Base-by-base conservation (phyloP, 2,113 vertebrate genomes). In the Pterocles gutturalis region DNA sequence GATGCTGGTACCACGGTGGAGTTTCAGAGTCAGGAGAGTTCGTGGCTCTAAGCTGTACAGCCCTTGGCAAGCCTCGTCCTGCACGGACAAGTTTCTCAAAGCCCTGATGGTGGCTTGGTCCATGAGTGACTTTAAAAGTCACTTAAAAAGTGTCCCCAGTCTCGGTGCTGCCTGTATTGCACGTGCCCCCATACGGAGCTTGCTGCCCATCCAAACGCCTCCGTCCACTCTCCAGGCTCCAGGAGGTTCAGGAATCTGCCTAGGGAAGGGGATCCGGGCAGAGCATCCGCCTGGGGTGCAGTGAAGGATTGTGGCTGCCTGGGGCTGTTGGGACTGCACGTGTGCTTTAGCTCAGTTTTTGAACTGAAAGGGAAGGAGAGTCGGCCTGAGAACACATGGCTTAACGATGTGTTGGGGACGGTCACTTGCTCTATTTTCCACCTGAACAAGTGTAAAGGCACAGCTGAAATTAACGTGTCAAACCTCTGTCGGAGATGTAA, bases 361-460 rank as follows among this genome's bases (percentile, higher is more conserved):
- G 60, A 43, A 16, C 16, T 11, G 28, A 33, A 48, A 55, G 31
- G 28, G 28, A 48, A 55, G 31, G 28, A 25, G 67, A 57, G n/a
- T 22, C 22, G 20, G 48, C 49, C 60, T 51, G 16, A 76, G 43
- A 51, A 25, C 62, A 19, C 8, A 6, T 1, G 45, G 45, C 83
- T 61, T 71, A 60, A 33, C 1, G 19, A n/a, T 25, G 38, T 65
- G 21, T n/a, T 31, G 41, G 80, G 73, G 53, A 38, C 31, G 61
- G 45, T 60, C 87, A 34, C 70, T 87, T 75, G 61, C 67, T 69
- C 82, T 54, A 0, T 57, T 60, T 90, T 64, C 71, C 83, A 87
- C 67, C 79, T 84, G 73, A 75, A 91, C 53, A 80, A 65, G 75
- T 75, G 18, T 70, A 83, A 83, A 90, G 51, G 41, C 73, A 55